phyloP scores from a whole-genome alignment of 23 tunicate species.

The Trididemnum nubilum region DNA sequence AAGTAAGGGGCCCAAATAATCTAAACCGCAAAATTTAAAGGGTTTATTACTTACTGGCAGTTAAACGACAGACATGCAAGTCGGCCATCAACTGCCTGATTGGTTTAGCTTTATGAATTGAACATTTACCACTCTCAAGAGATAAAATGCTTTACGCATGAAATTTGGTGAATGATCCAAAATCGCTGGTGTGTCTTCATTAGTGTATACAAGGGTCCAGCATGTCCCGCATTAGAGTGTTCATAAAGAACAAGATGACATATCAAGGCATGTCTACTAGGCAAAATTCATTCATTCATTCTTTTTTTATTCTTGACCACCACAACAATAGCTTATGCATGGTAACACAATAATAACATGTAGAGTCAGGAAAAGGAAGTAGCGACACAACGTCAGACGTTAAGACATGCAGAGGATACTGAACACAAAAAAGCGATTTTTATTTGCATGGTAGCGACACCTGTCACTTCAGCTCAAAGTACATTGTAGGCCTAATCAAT shows the following conservation, averaged over 20 bases:
- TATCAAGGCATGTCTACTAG: background rate
- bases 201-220: background rate
- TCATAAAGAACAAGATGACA: background rate
- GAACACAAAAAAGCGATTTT: no score
- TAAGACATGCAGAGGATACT: no score
- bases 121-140: slow-evolving; percentile 4
- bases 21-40: slow-evolving; percentile 12
- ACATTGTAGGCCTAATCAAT: no score
- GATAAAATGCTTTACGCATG: background rate
- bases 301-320: no score
- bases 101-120: slow-evolving; percentile 4
- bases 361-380: no score
- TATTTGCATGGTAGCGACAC: no score
- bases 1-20: slow-evolving; percentile 2
- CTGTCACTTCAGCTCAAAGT: no score
- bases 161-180: background rate
- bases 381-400: no score
- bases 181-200: background rate
- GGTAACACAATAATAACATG: no score
- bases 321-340: no score
- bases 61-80: background rate
- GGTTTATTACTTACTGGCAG: slow-evolving; percentile 25
- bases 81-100: slow-evolving; percentile 22
- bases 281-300: no score
- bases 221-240: background rate